A percentile compares a stretch with the other conserved stretches of the same genome.
Conservation (phyloP, 2,797 vertebrate species). For the Malurus splendens region DNA sequence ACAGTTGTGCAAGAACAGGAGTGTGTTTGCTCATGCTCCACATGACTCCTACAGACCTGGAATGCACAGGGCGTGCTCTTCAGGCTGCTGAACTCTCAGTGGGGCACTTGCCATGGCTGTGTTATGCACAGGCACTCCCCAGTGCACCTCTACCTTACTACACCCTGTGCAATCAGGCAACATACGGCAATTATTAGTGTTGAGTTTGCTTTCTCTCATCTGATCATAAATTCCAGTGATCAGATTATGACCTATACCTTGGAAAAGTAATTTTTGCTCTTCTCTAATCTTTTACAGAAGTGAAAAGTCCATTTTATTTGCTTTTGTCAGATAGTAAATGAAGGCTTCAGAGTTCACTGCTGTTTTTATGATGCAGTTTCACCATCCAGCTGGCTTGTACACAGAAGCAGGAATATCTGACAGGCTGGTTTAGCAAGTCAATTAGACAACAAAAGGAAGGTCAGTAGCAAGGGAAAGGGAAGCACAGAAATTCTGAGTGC, state of each 20-base stretch:
- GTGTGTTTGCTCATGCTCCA: neutral
- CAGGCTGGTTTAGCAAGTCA: neutral
- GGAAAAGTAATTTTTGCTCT: neutral
- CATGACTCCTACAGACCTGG: neutral
- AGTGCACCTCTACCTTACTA: neutral
- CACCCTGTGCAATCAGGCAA: neutral
- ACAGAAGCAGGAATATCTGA: neutral
- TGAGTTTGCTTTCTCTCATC: neutral
- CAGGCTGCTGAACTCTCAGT: neutral
- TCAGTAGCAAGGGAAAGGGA: neutral
- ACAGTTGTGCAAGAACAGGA: slow-evolving; percentile 1
- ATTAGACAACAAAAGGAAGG: neutral
- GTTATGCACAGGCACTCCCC: neutral
- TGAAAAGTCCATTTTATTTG: neutral
- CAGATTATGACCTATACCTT: neutral
- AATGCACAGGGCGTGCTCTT: neutral
- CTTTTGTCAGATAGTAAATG: neutral
- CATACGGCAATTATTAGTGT: neutral
- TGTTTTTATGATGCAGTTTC: neutral
- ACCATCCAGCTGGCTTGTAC: neutral
- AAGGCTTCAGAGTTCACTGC: neutral
- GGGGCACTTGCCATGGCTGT: neutral
- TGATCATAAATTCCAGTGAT: neutral
- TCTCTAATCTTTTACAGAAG: neutral
- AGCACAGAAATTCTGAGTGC: neutral